Percentiles rank a stretch among this genome's conserved stretches.
phyloP scores from a whole-genome alignment of 1,140 invertebrate genomes.

The Diachasmimorpha longicaudata region DNA sequence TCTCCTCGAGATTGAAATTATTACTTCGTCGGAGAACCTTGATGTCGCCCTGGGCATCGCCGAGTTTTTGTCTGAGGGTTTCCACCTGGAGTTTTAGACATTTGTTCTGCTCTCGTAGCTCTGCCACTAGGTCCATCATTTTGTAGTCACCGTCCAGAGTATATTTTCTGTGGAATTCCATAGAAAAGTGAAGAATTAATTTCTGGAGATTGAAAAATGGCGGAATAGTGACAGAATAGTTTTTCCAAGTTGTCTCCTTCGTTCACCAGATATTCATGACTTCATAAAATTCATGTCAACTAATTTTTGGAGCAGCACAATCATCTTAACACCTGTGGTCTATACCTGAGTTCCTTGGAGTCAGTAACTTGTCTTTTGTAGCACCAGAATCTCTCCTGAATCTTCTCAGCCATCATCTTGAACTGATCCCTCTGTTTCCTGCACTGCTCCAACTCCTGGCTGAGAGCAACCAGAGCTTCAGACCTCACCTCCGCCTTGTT shows the following conservation, averaged over 20 bases:
- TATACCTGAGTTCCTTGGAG: conserved; percentile 38
- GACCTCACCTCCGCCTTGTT: conserved; percentile 82
- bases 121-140: conserved; percentile 61
- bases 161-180: conserved; percentile 22
- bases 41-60: conserved; percentile 77
- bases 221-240: no score
- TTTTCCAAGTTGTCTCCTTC: no score
- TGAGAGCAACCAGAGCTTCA: conserved; percentile 78
- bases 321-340: neutral
- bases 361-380: conserved; percentile 58
- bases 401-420: conserved; percentile 81
- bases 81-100: conserved; percentile 73
- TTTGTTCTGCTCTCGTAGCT: conserved; percentile 72
- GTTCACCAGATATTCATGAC: no score
- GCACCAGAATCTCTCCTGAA: conserved; percentile 70
- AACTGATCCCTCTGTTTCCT: conserved; percentile 81
- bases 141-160: conserved; percentile 39
- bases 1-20: conserved; percentile 41
- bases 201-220: no score
- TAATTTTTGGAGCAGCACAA: no score
- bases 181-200: neutral
- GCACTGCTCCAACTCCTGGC: conserved; percentile 79
- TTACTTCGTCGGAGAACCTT: conserved; percentile 65
- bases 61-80: conserved; percentile 72
- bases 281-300: no score